phyloP scores from a whole-genome alignment of 1,140 invertebrate species.

The Chymomyza costata region DNA sequence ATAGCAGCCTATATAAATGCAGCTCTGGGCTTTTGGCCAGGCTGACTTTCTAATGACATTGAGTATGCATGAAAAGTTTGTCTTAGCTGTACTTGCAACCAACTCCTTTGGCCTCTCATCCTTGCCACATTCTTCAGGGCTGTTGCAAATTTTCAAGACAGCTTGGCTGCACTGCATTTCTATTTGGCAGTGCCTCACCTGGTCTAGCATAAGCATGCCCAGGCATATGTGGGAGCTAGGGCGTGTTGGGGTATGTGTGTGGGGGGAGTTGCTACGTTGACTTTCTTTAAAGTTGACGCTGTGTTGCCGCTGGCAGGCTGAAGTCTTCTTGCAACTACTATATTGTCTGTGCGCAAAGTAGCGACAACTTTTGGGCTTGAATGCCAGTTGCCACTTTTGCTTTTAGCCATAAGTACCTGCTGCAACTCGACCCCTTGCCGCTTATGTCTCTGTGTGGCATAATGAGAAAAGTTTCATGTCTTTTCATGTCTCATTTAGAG shows the following conservation, averaged over 20 bases:
- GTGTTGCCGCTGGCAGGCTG: too few relatives aligned
- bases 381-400: constrained; percentile 13
- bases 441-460: constrained; percentile 22
- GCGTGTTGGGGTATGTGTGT: constrained; percentile 1
- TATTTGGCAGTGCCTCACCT: constrained; percentile 17
- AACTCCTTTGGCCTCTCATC: constrained; percentile 37
- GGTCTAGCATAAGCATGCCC: too few relatives aligned
- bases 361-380: constrained; percentile 12
- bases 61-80: constrained; percentile 67
- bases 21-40: constrained; percentile 7
- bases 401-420: constrained; percentile 34
- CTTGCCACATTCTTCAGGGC: too few relatives aligned
- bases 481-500: constrained; percentile 64
- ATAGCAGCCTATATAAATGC: constrained; percentile 47
- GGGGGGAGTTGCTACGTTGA: constrained; percentile 6
- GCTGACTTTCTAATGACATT: constrained; percentile 68
- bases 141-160: too few relatives aligned
- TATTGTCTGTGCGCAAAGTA: constrained; percentile 1
- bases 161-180: not conserved
- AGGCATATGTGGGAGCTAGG: too few relatives aligned
- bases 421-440: not conserved
- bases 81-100: too few relatives aligned
- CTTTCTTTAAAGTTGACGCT: too few relatives aligned
- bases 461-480: constrained; percentile 66
- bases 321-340: constrained; percentile 3